Base-by-base conservation (phyloP, 2,888 invertebrate genomes). In the Eurytoma californica region DNA sequence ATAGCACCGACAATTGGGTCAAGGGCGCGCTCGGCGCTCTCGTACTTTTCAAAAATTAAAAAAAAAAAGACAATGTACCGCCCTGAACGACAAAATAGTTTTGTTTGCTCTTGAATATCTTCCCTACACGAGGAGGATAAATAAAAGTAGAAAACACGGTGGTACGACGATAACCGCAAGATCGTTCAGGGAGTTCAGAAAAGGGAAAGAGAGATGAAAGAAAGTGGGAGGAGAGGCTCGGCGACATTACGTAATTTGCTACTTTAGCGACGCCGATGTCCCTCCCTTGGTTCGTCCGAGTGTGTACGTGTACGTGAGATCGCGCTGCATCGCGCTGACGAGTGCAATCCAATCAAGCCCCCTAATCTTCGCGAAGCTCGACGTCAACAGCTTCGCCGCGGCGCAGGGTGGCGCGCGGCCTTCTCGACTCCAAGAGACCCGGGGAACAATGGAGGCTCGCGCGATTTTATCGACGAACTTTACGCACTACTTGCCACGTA, bases 1-100 rank as follows among this genome's bases (percentile, higher is more conserved):
- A 76, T 80, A 80, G 67, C 24, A 13, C 18, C 18, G 58, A 69
- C 61, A 75, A 79, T 80, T 72, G 79, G 72, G 79, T 80, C 79
- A 80, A 76, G 76, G 66, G 49, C 63, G 66, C 47, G 51, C 24
- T 39, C 51, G 18, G 49, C 24, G 24, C 47, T 9, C 18, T 20
- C 58, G 4, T 20, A 18, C 20, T 39, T 39, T 39, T 7, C 7
- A 39, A 39, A 39, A 39, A 39, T 7, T 39, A 9, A 39, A 39
- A 9, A 39, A 39, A 9, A 39, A 9, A 39, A 39, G 0, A 39
- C 1, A 9, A 39, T 39, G 9, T 9, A 39, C 39, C 7, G 9
- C 7, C 39, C 1, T 9, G 9, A 7, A 7, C 9, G 39, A 9
- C 7, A 39, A 39, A 39, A 9, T 39, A 7, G 9, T 39, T 39